A percentile compares a stretch with the other conserved stretches of the same genome.
Evolutionary conservation across 2,888 invertebrate species (phyloP).

Genomic region (Sminthurides aquaticus): DNA sequence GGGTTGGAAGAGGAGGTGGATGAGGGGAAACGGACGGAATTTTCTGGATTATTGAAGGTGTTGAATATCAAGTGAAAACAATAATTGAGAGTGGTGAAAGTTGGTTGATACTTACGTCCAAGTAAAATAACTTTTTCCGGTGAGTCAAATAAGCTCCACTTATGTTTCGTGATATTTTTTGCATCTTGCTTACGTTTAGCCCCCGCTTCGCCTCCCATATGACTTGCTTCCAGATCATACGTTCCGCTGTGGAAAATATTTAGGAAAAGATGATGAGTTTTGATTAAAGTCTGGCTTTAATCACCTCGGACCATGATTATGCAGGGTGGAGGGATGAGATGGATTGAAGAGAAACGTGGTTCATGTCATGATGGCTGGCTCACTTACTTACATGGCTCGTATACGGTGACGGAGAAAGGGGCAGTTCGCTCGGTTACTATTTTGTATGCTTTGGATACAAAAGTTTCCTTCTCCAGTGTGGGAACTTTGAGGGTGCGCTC

Average conservation of each 20-base stretch:
- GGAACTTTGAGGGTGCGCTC: slow-evolving; percentile 16
- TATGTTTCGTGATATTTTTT: slow-evolving; percentile 39
- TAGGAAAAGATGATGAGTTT: too few relatives aligned
- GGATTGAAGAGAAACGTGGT: too few relatives aligned
- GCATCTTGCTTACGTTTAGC: slow-evolving; percentile 37
- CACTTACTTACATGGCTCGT: slow-evolving; percentile 29
- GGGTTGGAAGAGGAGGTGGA: too few relatives aligned
- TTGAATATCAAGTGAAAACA: neutral
- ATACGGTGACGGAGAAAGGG: slow-evolving; percentile 29
- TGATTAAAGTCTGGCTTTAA: too few relatives aligned
- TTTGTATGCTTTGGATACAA: slow-evolving; percentile 30
- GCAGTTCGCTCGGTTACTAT: slow-evolving; percentile 27
- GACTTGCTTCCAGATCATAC: slow-evolving; percentile 26
- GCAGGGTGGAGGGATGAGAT: too few relatives aligned
- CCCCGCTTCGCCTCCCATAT: slow-evolving; percentile 38
- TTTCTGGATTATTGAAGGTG: slow-evolving; percentile 2
- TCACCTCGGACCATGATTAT: too few relatives aligned
- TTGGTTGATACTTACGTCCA: slow-evolving; percentile 31
- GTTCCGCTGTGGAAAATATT: slow-evolving; percentile 18
- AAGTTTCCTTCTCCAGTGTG: slow-evolving; percentile 34
- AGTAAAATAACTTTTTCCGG: slow-evolving; percentile 37
- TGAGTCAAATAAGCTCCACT: slow-evolving; percentile 40
- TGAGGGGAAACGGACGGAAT: neutral
- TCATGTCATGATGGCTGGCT: too few relatives aligned
- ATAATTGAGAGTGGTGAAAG: too few relatives aligned